phyloP scores from a whole-genome alignment of 2,888 invertebrate species.

The Carterocephalus palaemon region DNA sequence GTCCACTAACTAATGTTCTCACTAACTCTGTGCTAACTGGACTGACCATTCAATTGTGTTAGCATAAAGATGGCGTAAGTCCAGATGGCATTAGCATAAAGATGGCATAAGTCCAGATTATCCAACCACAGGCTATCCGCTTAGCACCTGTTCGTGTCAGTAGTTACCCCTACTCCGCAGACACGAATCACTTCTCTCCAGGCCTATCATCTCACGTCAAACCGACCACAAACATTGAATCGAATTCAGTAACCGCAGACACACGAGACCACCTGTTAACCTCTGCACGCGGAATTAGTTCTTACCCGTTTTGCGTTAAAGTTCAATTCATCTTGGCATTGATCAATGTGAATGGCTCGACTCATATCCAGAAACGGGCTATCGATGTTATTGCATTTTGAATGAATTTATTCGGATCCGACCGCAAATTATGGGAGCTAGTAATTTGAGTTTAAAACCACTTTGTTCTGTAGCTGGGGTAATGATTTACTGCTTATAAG shows the following conservation, averaged over 20 bases:
- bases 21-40: too few species aligned
- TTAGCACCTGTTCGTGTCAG: too few species aligned
- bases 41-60: too few species aligned
- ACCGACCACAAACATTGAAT: constrained; percentile 24
- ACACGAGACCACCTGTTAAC: constrained; percentile 10
- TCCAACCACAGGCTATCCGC: too few species aligned
- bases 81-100: too few species aligned
- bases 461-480: not conserved
- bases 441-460: not conserved
- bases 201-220: constrained; percentile 7
- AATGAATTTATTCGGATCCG: constrained; percentile 15
- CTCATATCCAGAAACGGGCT: constrained; percentile 1
- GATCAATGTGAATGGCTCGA: too few species aligned
- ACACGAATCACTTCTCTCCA: not conserved
- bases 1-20: too few species aligned
- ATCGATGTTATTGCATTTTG: constrained; percentile 16
- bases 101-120: too few species aligned
- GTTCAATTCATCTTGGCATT: too few species aligned
- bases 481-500: not conserved
- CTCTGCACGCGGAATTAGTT: not conserved
- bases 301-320: not conserved
- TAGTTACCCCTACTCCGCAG: too few species aligned
- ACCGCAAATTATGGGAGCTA: constrained; percentile 1
- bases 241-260: constrained; percentile 31
- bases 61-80: too few species aligned